A percentile compares a stretch with the other conserved stretches of the same genome.
Evolutionary conservation across 2,888 invertebrate genomes (phyloP).

Genomic region (Euplagia quadripunctaria): DNA sequence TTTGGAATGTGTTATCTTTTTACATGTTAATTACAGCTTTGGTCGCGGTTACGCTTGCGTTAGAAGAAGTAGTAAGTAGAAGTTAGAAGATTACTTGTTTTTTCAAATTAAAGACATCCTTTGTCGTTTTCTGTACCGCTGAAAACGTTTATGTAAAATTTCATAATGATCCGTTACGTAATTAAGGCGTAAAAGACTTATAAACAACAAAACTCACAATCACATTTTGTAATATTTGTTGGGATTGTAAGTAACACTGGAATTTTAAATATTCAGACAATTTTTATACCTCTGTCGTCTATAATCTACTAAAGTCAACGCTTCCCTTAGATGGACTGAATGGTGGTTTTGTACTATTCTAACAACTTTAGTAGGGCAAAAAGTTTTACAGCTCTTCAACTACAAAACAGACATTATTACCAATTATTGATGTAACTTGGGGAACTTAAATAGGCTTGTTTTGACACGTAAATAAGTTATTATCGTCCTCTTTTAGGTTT

Average conservation of each 20-base stretch:
- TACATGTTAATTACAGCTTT: not conserved
- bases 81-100: no score
- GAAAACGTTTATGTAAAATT: not conserved
- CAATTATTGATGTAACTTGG: slow-evolving; percentile 73
- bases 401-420: slow-evolving; percentile 57
- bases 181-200: not conserved
- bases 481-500: slow-evolving; percentile 30
- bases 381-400: slow-evolving; percentile 57
- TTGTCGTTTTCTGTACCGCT: no score
- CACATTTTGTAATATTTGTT: not conserved
- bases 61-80: no score
- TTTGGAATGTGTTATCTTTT: not conserved
- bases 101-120: no score
- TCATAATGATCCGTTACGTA: not conserved
- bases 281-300: not conserved
- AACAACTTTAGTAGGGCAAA: not conserved
- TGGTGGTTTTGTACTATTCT: not conserved
- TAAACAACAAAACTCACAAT: not conserved
- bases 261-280: not conserved
- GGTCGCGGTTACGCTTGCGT: not conserved
- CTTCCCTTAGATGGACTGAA: not conserved
- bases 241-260: not conserved
- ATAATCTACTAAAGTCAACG: not conserved
- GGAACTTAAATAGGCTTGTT: slow-evolving; percentile 33
- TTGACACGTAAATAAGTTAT: slow-evolving; percentile 52